These are phyloP conservation scores for Holacanthella duospinosa DNA, from an alignment of 2,888 invertebrate genomes.

Conservation along the genomic window DNA sequence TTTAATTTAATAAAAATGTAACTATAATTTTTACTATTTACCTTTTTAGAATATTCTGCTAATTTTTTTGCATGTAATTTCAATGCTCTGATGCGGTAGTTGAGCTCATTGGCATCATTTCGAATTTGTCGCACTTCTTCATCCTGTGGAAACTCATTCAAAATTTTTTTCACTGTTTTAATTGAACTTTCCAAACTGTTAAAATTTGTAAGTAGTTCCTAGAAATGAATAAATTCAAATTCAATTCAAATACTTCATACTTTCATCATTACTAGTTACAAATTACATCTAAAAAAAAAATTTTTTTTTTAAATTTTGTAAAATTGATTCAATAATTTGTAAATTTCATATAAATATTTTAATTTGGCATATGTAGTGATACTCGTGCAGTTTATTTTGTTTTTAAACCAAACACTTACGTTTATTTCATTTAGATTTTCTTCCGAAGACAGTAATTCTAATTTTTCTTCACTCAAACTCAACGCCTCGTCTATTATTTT, in stretches of 20 bases:
- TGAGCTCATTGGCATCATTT: conserved; percentile 50
- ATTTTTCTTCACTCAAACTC: neutral
- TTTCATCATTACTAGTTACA: no score
- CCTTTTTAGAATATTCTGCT: neutral
- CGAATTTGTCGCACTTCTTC: conserved; percentile 52
- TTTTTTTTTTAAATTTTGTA: no score
- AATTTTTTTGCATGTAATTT: neutral
- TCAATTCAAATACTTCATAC: no score
- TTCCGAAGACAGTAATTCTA: neutral
- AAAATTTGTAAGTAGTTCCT: neutral
- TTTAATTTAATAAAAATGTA: no score
- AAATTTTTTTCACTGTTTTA: conserved; percentile 41
- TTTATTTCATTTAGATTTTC: no score
- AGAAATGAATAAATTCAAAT: neutral
- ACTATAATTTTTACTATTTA: no score
- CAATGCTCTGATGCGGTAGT: conserved; percentile 55
- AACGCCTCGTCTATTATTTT: neutral
- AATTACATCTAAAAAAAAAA: no score
- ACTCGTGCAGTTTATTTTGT: no score
- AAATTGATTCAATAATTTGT: no score
- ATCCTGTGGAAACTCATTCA: conserved; percentile 55
- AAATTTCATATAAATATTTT: no score
- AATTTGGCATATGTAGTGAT: no score
- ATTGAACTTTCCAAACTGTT: neutral
- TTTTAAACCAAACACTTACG: no score